Base-by-base conservation (phyloP, 2,113 vertebrate species). In the Cheilinus undulatus region DNA sequence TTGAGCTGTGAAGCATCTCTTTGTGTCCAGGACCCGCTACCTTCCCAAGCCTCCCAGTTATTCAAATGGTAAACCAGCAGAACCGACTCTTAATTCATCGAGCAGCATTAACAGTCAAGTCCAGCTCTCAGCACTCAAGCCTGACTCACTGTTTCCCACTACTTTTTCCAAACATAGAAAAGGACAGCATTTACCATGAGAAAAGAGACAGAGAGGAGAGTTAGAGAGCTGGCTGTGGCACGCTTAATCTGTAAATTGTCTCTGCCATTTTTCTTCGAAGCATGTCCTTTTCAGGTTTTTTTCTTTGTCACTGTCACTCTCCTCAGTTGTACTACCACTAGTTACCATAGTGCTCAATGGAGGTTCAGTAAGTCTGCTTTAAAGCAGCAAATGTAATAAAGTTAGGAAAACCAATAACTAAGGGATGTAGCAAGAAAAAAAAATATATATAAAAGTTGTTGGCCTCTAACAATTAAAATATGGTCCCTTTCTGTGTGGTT, bases 71-170 rank as follows among this genome's bases (percentile, higher is more conserved):
- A 89, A 92, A 87, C 86, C 70, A 86, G 79, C 87, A 81, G 87
- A 86, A 81, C 86, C 85, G 42, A 87, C 76, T 87, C 86, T 82
- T 89, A 92, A 93, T 93, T 92, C 92, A 92, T 85, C 71, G 57
- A 56, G 53, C 57, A 42, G 78, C 91, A 94, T 94, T 94, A 94
- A 87, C 86, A 94, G 93, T 93, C 92, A 54, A 17, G 76, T 88
- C 88, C 89, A 89, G 80, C 84, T 86, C 84, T 69, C 80, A 60
- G 61, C 91, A 90, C 90, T 92, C 84, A 84, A 84, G 80, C 83
- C 85, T 91, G 88, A 92, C 83, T 93, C 93, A 90, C 89, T 91
- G 87, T 92, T 94, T 93, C 91, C 91, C 91, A 89, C 87, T 91
- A 91, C 89, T 91, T 93, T 88, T 69, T 87, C 82, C 75, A 79